phyloP scores from a whole-genome alignment of 2,888 invertebrate genomes.

The Oxytorus armatus region DNA sequence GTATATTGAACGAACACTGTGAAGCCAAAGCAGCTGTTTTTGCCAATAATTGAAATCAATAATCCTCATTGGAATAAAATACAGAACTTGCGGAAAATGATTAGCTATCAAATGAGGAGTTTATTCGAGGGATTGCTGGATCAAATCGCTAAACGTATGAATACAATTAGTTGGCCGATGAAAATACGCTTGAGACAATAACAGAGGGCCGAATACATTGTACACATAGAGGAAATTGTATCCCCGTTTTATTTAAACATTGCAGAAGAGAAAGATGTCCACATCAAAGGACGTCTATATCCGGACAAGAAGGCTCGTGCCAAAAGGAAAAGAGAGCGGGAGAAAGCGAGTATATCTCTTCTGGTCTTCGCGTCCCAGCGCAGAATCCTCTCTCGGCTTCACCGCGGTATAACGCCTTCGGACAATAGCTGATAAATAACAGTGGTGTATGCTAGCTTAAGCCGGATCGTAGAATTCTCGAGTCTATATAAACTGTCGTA shows the following conservation, averaged over 20 bases:
- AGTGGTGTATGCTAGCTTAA: conserved; percentile 59
- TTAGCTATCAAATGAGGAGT: too few species aligned
- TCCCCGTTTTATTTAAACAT: conserved; percentile 8
- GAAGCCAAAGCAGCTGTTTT: too few species aligned
- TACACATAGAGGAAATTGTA: conserved; percentile 26
- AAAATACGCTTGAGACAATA: not conserved
- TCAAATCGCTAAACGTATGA: not conserved
- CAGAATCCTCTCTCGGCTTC: conserved; percentile 12
- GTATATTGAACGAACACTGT: too few species aligned
- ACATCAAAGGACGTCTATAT: conserved; percentile 11
- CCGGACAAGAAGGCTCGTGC: conserved; percentile 19
- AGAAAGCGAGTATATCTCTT: conserved; percentile 20
- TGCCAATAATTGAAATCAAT: too few species aligned
- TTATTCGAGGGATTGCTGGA: too few species aligned
- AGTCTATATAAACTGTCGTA: conserved; percentile 45
- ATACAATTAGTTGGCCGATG: not conserved
- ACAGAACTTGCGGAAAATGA: too few species aligned
- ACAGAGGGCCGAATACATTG: not conserved
- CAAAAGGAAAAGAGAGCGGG: not conserved
- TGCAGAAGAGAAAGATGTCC: not conserved
- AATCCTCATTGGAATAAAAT: too few species aligned
- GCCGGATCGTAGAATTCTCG: conserved; percentile 67
- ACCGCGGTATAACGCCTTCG: conserved; percentile 50
- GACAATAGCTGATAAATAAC: conserved; percentile 73
- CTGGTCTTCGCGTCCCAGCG: not conserved